Base-by-base conservation (phyloP, 2,797 vertebrate species). In the Salarias fasciatus region DNA sequence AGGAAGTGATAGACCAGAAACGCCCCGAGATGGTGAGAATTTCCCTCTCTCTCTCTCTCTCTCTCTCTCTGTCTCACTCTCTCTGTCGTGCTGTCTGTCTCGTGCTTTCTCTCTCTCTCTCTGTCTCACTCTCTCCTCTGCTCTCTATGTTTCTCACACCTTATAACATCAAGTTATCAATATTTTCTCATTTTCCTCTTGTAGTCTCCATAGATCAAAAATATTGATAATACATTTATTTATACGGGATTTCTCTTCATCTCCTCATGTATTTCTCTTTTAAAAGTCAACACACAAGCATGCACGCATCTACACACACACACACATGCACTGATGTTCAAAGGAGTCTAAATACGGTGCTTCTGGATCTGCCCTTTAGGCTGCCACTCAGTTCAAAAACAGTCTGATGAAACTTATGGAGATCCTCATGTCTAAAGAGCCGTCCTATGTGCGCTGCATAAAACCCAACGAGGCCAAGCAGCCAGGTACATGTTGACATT, bases 401-500 rank as follows among this genome's bases (percentile, higher is more conserved):
- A 99, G 96, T 80, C 91, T 99, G 68, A 86, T 94, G 74, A 96
- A 96, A 79, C 93, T 99, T 0, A 96, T 96, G 92, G 97, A 99
- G 75, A 99, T 97, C 67, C 94, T 99, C 52, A 95, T 95, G 94
- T 98, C 95, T 33, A 99, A 99, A 90, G 95, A 99, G 40, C 97
- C 97, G 0, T 97, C 97, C 9, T 99, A 99, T 13, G 88, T 99
- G 30, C 97, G 97, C 63, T 99, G 97, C 80, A 96, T 99, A 72
- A 99, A 99, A 83, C 97, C 98, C 0, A 99, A 99, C 4, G 96
- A 99, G 9, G 93, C 93, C 53, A 99, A 99, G 79, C 97, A 97
- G 86, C 91, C 97, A 40, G 94, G 97, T 98, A 92, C 5, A 41
- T 5, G n/a, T 36, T 35, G 1, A 53, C 41, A 52, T 59, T 8